phyloP scores from a whole-genome alignment of 2,888 invertebrate species.

The Oegoconia quadripuncta region DNA sequence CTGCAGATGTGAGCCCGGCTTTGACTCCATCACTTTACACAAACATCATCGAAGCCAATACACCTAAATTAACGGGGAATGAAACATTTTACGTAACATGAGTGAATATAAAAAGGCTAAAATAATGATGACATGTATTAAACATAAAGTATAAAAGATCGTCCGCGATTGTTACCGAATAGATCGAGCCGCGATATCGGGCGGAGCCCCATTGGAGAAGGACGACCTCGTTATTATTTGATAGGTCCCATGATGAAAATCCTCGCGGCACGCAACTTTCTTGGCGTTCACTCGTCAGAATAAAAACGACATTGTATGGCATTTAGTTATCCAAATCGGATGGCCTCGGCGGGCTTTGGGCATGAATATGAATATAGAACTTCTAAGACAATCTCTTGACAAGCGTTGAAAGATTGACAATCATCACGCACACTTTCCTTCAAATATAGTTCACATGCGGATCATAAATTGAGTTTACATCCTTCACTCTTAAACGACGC shows the following conservation, averaged over 20 bases:
- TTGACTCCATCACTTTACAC: conserved; percentile 51
- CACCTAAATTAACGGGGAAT: conserved; percentile 7
- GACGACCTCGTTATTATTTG: conserved; percentile 73
- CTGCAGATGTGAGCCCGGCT: conserved; percentile 52
- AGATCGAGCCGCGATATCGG: conserved; percentile 59
- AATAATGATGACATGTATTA: conserved; percentile 55
- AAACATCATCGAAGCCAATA: conserved; percentile 33
- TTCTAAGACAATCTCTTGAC: conserved; percentile 59
- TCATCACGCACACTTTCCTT: conserved; percentile 66
- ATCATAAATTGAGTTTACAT: conserved; percentile 55
- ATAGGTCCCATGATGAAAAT: conserved; percentile 72
- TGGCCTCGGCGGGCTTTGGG: conserved; percentile 42
- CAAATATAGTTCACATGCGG: conserved; percentile 18
- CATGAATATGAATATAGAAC: conserved; percentile 66
- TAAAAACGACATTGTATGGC: conserved; percentile 67
- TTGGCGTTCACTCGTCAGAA: conserved; percentile 68
- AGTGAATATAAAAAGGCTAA: conserved; percentile 40
- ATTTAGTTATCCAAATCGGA: conserved; percentile 43
- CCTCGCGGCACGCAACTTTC: conserved; percentile 70
- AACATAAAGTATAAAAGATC: conserved; percentile 63
- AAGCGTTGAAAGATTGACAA: conserved; percentile 61
- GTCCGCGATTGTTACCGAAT: conserved; percentile 55
- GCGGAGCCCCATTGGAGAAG: conserved; percentile 49
- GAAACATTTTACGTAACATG: conserved; percentile 30
- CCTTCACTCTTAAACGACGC: conserved; percentile 53